phyloP scores from a whole-genome alignment of 2,797 vertebrate species.

The Nyctibius grandis region DNA sequence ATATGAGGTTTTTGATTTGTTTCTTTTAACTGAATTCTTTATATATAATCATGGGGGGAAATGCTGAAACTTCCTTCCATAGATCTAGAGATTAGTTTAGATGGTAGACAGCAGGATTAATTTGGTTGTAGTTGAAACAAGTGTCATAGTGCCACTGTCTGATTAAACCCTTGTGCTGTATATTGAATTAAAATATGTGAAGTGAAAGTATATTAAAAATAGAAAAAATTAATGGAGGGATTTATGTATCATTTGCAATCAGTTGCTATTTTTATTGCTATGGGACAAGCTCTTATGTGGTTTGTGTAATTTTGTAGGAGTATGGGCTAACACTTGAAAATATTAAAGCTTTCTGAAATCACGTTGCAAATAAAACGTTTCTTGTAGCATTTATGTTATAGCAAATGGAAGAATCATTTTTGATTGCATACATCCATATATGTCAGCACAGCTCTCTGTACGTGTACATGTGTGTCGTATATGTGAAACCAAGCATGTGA shows the following conservation, averaged over 20 bases:
- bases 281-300: too few species aligned
- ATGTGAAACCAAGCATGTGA: not conserved
- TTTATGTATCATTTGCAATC: not conserved
- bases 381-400: rapidly evolving
- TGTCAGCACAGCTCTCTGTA: not conserved
- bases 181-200: not conserved
- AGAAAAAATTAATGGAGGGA: rapidly evolving
- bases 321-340: not conserved
- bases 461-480: rapidly evolving
- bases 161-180: not conserved
- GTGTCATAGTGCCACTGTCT: not conserved
- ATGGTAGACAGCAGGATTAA: not conserved
- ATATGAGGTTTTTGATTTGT: rapidly evolving
- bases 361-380: rapidly evolving
- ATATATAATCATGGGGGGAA: rapidly evolving
- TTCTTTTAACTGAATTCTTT: not conserved
- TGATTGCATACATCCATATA: not conserved
- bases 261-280: not conserved
- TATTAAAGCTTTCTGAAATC: not conserved
- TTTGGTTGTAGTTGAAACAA: not conserved
- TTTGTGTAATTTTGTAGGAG: not conserved
- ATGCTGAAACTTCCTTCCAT: rapidly evolving
- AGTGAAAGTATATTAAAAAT: not conserved
- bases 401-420: not conserved
- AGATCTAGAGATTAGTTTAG: not conserved